Percentiles rank a stretch among this genome's conserved stretches.
Evolutionary conservation across 1,140 invertebrate species (phyloP).

Genomic region (Musca domestica): DNA sequence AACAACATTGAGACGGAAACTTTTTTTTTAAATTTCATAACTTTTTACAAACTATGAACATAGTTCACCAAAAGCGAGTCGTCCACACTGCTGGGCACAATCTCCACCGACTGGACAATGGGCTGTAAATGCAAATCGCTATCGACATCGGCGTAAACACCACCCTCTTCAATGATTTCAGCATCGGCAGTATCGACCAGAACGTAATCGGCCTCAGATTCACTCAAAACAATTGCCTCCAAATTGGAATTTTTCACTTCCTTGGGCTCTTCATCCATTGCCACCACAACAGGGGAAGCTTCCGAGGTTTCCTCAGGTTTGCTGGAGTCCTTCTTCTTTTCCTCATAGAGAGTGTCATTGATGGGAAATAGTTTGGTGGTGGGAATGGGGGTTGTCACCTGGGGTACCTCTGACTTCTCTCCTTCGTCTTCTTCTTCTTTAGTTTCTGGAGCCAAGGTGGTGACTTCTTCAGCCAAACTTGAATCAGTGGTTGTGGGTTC

Average conservation of each 20-base stretch:
- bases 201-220: constrained; percentile 46
- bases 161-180: constrained; percentile 34
- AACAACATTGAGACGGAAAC: background rate
- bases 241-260: constrained; percentile 38
- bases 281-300: constrained; percentile 19
- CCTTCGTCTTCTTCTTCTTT: background rate
- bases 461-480: constrained; percentile 10
- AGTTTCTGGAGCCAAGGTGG: constrained; percentile 1
- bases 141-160: constrained; percentile 45
- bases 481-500: constrained; percentile 13
- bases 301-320: background rate
- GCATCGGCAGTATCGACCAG: constrained; percentile 32
- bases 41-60: constrained; percentile 41
- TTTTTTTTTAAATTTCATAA: no score
- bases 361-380: constrained; percentile 42
- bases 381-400: constrained; percentile 4
- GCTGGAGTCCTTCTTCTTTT: background rate
- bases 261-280: constrained; percentile 41
- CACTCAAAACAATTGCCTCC: constrained; percentile 34
- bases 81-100: constrained; percentile 46
- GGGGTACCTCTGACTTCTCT: constrained; percentile 15
- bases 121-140: constrained; percentile 46
- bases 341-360: constrained; percentile 29
- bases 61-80: constrained; percentile 48
- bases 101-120: constrained; percentile 48